Percentiles rank a stretch among this genome's conserved stretches.
Evolutionary conservation across 1,140 invertebrate species (phyloP).

Genomic region (Panulirus ornatus): DNA sequence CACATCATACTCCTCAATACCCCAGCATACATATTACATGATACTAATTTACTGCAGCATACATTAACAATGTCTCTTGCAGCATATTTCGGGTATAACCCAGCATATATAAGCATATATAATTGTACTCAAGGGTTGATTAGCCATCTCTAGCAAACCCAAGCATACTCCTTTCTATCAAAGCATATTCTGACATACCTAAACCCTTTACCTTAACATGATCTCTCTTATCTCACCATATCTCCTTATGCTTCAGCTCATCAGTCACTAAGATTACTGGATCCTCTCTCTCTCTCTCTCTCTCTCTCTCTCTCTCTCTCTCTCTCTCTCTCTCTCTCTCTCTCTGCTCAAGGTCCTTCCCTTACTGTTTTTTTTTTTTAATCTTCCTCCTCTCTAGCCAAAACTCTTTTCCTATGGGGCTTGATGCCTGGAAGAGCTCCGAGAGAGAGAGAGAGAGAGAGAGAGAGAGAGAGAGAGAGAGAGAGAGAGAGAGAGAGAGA

Average conservation of each 20-base stretch:
- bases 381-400: background rate
- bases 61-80: too few relatives aligned
- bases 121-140: too few relatives aligned
- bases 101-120: too few relatives aligned
- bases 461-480: background rate
- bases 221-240: background rate
- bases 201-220: background rate
- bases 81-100: too few relatives aligned
- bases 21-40: too few relatives aligned
- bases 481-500: background rate
- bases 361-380: background rate
- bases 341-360: background rate
- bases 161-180: too few relatives aligned
- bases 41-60: too few relatives aligned
- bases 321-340: background rate
- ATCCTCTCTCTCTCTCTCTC: background rate
- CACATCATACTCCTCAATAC: too few relatives aligned
- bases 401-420: too few relatives aligned
- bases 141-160: too few relatives aligned
- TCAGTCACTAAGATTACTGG: too few relatives aligned
- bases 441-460: background rate
- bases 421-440: background rate
- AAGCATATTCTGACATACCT: too few relatives aligned
- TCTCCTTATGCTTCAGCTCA: background rate
- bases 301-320: background rate